Evolutionary conservation across 2,888 invertebrate species (phyloP).

Genomic region (Drosophila engyochracea): DNA sequence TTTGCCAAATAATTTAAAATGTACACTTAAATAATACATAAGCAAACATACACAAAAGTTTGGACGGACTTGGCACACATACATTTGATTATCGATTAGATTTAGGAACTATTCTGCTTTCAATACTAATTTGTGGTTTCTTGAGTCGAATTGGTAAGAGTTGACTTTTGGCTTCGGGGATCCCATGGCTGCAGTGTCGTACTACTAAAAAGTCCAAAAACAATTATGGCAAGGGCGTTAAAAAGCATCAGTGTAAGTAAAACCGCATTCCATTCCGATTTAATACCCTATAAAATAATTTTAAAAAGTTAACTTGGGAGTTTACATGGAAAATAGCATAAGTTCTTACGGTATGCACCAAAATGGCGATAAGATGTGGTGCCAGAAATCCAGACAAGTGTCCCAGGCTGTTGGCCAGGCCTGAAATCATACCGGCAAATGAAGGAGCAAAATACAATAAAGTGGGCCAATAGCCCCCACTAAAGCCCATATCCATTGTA

Average conservation of each 20-base stretch:
- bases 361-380: conserved; percentile 82
- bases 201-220: conserved; percentile 85
- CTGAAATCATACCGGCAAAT: conserved; percentile 85
- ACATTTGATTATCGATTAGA: conserved; percentile 12
- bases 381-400: conserved; percentile 85
- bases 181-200: conserved; percentile 85
- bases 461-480: conserved; percentile 85
- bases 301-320: not conserved
- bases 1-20: not conserved
- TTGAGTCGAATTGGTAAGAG: not conserved
- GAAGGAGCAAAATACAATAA: conserved; percentile 86
- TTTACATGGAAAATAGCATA: not conserved
- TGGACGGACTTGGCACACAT: conserved; percentile 10
- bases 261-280: conserved; percentile 85
- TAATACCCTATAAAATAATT: conserved; percentile 79
- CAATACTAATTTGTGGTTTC: conserved; percentile 6
- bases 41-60: not conserved
- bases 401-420: conserved; percentile 85
- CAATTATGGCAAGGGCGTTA: conserved; percentile 81
- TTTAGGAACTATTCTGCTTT: not conserved
- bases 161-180: conserved; percentile 43
- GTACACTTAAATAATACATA: conserved; percentile 1
- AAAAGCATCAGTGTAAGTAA: conserved; percentile 83
- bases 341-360: conserved; percentile 81
- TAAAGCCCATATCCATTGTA: conserved; percentile 83